These are phyloP conservation scores for Cheilosia impressa DNA, from an alignment of 2,888 invertebrate genomes.

Conservation along the genomic window DNA sequence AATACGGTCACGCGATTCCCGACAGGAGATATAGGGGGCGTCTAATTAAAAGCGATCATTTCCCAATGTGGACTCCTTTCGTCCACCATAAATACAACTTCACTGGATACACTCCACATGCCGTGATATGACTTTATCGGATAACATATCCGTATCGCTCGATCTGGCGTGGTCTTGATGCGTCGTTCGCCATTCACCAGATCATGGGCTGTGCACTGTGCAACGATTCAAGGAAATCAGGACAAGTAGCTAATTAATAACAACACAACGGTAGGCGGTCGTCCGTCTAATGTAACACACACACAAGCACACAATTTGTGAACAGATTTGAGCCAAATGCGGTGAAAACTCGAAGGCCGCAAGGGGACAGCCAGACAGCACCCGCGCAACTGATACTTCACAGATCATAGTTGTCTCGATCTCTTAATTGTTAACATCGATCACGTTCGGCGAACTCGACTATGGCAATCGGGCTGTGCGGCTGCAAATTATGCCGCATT, in stretches of 20 bases:
- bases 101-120: slow-evolving; percentile 23
- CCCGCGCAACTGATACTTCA: slow-evolving; percentile 61
- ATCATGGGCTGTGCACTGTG: background rate
- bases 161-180: slow-evolving; percentile 51
- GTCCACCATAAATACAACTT: background rate
- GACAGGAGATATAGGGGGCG: slow-evolving; percentile 67
- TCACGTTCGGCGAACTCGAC: slow-evolving; percentile 65
- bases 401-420: slow-evolving; percentile 62
- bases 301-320: background rate
- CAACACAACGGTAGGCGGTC: slow-evolving; percentile 48
- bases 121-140: slow-evolving; percentile 67
- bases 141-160: slow-evolving; percentile 55
- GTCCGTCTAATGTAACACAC: slow-evolving; percentile 12
- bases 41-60: slow-evolving; percentile 67
- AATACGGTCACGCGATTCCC: slow-evolving; percentile 71
- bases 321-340: slow-evolving; percentile 57
- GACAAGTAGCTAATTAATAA: slow-evolving; percentile 69
- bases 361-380: slow-evolving; percentile 28
- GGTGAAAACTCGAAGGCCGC: slow-evolving; percentile 31
- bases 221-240: slow-evolving; percentile 35
- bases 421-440: slow-evolving; percentile 74
- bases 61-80: slow-evolving; percentile 37
- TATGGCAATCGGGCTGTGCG: slow-evolving; percentile 19
- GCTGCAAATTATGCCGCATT: slow-evolving; percentile 58
- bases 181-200: slow-evolving; percentile 36